Evolutionary conservation across 2,797 vertebrate genomes (phyloP), one percentile per base, ranked within the genome.

Genomic region (Prunella strophiata): DNA sequence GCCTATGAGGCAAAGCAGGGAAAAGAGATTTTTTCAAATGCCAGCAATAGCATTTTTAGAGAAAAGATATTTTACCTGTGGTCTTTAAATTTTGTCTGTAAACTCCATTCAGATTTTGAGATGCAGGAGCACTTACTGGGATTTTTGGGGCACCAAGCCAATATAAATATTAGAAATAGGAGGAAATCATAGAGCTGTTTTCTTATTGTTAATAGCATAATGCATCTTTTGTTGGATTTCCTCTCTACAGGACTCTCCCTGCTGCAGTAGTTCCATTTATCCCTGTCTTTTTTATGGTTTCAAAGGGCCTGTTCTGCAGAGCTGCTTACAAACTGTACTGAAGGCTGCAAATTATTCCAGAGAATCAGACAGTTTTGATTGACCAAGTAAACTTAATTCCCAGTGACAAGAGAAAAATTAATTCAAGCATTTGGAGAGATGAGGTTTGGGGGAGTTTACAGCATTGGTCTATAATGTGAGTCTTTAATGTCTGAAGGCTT

Each of bases 141-240:
- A 5, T 12, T 75, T 95, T 84, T 36, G 52, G 84, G 61, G 68
- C 57, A 30, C 23, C 21, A 30, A 71, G 52, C 61, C 91, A 93
- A 43, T 76, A 72, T 58, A 89, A 91, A 90, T 79, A 93, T 61
- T 85, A 85, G 78, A 90, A 95, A 82, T 55, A 57, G 47, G 71
- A 91, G 83, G 91, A 95, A 96, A 91, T 90, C n/a, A 34, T 93
- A 79, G 63, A 91, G 36, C 68, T 90, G 32, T 86, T 96, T 91
- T 94, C 61, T 82, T 70, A 62, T 52, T 93, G 57, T 96, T 93
- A 89, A 63, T 67, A 91, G 66, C 34, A 90, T 79, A 90, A 94
- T 90, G 58, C 55, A 76, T 93, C 83, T 94, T 88, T 86, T 90
- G 63, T 93, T 96, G 70, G 55, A 58, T 86, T 96, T 95, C 91